A percentile compares a stretch with the other conserved stretches of the same genome.
phyloP scores from a whole-genome alignment of 1,140 invertebrate genomes.

The Drosophila nannoptera region DNA sequence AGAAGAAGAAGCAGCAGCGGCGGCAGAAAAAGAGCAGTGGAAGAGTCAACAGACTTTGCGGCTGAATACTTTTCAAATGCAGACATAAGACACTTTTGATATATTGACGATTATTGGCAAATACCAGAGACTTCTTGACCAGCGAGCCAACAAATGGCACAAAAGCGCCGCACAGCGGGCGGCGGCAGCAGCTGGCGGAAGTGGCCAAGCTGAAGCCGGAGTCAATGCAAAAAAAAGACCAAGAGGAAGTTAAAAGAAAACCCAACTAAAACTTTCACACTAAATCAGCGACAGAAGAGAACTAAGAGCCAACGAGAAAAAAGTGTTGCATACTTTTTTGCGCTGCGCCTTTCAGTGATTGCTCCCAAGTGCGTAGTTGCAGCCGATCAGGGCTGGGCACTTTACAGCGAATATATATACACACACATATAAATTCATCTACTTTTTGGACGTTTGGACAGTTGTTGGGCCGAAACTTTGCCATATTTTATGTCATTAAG shows the following conservation, averaged over 20 bases:
- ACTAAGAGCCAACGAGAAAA: constrained; percentile 6
- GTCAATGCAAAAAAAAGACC: background rate
- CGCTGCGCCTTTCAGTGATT: constrained; percentile 41
- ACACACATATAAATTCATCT: constrained; percentile 9
- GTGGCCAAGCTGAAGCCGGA: constrained; percentile 9
- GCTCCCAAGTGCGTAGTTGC: constrained; percentile 71
- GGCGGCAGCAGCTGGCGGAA: background rate
- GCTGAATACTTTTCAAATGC: constrained; percentile 55
- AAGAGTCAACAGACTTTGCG: constrained; percentile 15
- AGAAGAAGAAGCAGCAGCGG: constrained; percentile 3
- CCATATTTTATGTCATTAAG: constrained; percentile 73
- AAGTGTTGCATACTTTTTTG: constrained; percentile 61
- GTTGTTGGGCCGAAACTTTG: constrained; percentile 39
- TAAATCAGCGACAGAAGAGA: constrained; percentile 63
- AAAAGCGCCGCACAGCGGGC: constrained; percentile 34
- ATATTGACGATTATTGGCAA: constrained; percentile 74
- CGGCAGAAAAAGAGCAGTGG: constrained; percentile 1
- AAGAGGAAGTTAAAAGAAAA: constrained; percentile 24
- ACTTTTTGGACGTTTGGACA: constrained; percentile 1
- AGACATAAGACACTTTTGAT: constrained; percentile 63
- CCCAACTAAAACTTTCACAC: constrained; percentile 63
- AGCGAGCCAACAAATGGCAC: constrained; percentile 42
- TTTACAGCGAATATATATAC: constrained; percentile 45
- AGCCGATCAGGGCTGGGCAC: constrained; percentile 65
- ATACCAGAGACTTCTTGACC: constrained; percentile 51